Evolutionary conservation across 1,140 invertebrate species (phyloP).

Genomic region (Bombus haemorrhoidalis): DNA sequence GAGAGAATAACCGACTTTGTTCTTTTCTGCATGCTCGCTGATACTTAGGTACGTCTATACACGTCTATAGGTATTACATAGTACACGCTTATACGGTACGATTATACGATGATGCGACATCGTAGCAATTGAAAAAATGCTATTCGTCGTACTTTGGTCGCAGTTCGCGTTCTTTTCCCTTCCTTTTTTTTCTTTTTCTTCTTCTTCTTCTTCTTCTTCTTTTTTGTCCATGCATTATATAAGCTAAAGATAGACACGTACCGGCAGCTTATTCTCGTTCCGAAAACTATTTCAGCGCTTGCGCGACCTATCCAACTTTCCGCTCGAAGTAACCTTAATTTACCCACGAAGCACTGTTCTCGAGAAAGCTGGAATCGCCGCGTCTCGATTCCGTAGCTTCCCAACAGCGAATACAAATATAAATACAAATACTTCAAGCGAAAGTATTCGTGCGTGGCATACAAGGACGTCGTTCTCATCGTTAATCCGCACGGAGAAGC

Average conservation of each 20-base stretch:
- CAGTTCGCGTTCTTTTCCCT: no score
- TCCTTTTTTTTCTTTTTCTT: not conserved
- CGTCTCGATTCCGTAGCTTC: no score
- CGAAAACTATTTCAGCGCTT: not conserved
- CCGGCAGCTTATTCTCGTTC: not conserved
- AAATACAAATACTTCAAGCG: no score
- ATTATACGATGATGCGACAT: not conserved
- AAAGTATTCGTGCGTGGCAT: not conserved
- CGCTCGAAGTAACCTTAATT: not conserved
- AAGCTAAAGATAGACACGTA: not conserved
- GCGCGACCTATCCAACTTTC: not conserved
- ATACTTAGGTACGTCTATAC: not conserved
- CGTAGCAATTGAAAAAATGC: not conserved
- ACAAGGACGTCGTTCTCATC: not conserved
- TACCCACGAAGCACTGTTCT: not conserved
- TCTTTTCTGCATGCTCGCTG: constrained; percentile 22
- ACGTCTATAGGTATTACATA: not conserved
- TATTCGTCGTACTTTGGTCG: not conserved
- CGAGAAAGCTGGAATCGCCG: no score
- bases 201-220: not conserved
- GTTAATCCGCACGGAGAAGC: not conserved
- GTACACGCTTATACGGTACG: not conserved
- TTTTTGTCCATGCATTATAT: not conserved
- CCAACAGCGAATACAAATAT: no score
- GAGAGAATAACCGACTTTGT: constrained; percentile 79